A percentile compares a stretch with the other conserved stretches of the same genome.
Conservation (phyloP, 2,888 invertebrate genomes). For the Pseudococcus jackbeardsleyi region DNA sequence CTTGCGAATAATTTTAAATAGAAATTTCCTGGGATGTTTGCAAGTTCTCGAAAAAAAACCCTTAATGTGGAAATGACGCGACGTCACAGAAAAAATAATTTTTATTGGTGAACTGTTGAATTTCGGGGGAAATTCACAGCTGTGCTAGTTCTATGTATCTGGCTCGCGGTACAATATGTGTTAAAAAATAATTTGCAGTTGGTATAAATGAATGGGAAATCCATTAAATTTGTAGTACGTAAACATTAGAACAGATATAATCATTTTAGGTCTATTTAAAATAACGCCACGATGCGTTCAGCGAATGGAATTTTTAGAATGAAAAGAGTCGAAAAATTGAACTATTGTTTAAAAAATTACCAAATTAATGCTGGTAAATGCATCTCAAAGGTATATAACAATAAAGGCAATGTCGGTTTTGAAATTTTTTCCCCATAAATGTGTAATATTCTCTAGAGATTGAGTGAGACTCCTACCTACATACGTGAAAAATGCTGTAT, state of each 20-base stretch:
- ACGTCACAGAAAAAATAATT: neutral
- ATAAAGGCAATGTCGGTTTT: neutral
- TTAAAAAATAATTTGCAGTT: neutral
- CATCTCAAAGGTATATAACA: neutral
- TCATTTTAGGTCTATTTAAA: neutral
- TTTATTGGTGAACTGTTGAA: neutral
- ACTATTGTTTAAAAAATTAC: neutral
- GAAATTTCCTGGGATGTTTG: neutral
- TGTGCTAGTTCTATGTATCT: neutral
- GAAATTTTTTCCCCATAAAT: neutral
- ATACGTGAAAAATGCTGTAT: neutral
- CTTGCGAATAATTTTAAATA: neutral
- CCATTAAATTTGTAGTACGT: neutral
- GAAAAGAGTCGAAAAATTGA: neutral
- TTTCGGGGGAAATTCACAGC: neutral
- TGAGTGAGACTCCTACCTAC: neutral
- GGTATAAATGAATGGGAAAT: neutral
- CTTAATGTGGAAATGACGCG: neutral
- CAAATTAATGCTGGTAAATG: neutral
- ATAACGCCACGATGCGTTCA: neutral
- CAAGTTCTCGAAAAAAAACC: neutral
- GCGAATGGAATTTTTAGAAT: neutral
- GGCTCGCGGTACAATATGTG: neutral
- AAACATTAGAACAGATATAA: neutral
- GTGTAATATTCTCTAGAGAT: neutral